Evolutionary conservation across 2,888 invertebrate species (phyloP).

Genomic region (Tuberolachnus salignus): DNA sequence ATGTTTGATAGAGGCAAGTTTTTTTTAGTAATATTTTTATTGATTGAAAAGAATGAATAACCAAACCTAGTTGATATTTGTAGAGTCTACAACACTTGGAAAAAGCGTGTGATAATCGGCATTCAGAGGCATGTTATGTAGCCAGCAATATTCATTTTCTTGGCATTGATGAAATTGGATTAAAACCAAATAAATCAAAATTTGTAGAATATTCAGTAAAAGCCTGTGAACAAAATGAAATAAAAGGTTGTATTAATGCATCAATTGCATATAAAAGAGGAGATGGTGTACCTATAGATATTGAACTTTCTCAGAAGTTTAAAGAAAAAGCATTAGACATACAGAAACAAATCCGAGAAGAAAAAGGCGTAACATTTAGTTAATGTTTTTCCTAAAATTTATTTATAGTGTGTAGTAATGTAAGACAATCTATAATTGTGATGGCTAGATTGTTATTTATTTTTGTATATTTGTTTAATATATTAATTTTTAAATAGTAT

Average conservation of each 20-base stretch:
- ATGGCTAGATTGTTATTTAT: neutral
- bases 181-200: slow-evolving; percentile 68
- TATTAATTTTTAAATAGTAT: no score
- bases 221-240: slow-evolving; percentile 79
- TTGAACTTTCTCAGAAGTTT: slow-evolving; percentile 74
- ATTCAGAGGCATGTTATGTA: slow-evolving; percentile 79
- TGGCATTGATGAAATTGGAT: slow-evolving; percentile 67
- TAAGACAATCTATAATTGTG: neutral
- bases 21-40: neutral
- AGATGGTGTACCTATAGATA: slow-evolving; percentile 79
- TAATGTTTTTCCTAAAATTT: neutral
- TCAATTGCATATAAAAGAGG: slow-evolving; percentile 85
- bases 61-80: neutral
- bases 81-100: slow-evolving; percentile 66
- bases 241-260: slow-evolving; percentile 88
- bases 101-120: slow-evolving; percentile 66
- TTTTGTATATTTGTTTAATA: no score
- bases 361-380: slow-evolving; percentile 46
- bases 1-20: slow-evolving; percentile 36
- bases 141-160: slow-evolving; percentile 79
- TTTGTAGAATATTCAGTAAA: slow-evolving; percentile 79
- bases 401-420: neutral
- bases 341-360: slow-evolving; percentile 68
- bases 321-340: slow-evolving; percentile 74
- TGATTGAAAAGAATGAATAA: slow-evolving; percentile 4